Evolutionary conservation across 2,113 vertebrate genomes (phyloP), one percentile per base, ranked within the genome.

Genomic region (Raja brachyura): DNA sequence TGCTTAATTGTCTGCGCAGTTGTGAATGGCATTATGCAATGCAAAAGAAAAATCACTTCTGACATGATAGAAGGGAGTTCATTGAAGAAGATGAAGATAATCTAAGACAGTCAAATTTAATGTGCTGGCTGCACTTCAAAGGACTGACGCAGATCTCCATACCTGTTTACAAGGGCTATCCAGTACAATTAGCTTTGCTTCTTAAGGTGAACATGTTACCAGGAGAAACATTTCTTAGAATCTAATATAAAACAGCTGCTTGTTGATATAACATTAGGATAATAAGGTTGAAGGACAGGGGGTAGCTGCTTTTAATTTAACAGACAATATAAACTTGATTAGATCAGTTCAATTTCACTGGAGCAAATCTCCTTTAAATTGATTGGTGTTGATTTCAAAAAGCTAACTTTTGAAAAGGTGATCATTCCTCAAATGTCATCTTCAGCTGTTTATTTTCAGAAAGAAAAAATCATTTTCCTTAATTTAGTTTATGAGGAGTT

Each of bases 341-440:
- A 92, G 63, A 48, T 48, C 66, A 22, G 63, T 70, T 66, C 33
- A 39, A 25, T 70, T 92, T 25, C 10, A 4, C 22, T 73, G 88
- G 70, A 92, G 88, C 31, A 92, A 90, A 92, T 92, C 66, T 48
- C 66, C 9, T 31, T 92, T 70, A 92, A 88, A 88, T 88, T 88
- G 61, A 31, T 7, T 8, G 7, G 33, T 73, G 63, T 92, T 92
- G 88, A 92, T 54, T 92, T 92, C 66, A 92, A 73, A 73, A 88
- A 48, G 73, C 20, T 39, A 48, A 70, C 16, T 70, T 70, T 92
- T 48, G 48, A 48, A 70, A 92, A 73, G 20, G 18, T 90, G 68
- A 90, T 90, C 8, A 22, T 31, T 48, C 1, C 20, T 68, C 56
- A 90, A 85, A 85, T 3, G 25, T 85, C 63, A 68, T 39, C 20